Conservation (phyloP, 2,797 vertebrate genomes). For the Coccyzus lansbergi region DNA sequence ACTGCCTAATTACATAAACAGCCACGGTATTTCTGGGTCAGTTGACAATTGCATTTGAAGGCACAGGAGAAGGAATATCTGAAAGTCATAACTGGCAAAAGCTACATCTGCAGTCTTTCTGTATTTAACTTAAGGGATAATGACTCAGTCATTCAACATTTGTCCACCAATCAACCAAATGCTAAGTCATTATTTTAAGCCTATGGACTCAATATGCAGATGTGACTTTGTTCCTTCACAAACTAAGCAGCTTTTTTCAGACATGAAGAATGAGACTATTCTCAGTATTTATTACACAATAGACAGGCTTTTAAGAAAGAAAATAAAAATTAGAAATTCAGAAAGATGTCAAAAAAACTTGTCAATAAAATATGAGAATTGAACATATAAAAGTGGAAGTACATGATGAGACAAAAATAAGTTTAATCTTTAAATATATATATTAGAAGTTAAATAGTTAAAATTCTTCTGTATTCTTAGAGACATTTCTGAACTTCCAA, state of each 20-base stretch:
- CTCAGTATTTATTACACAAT: not conserved
- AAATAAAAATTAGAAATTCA: not conserved
- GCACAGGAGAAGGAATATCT: slow-evolving; percentile 43
- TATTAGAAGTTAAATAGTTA: not conserved
- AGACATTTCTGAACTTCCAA: not conserved
- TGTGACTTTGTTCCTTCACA: slow-evolving; percentile 34
- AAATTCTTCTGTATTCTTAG: not conserved
- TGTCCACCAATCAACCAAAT: slow-evolving; percentile 46
- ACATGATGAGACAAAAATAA: not conserved
- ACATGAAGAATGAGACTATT: not conserved
- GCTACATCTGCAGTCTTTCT: slow-evolving; percentile 51
- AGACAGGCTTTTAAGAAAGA: not conserved
- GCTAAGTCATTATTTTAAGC: slow-evolving; percentile 36
- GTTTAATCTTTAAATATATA: not conserved
- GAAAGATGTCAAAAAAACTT: not conserved
- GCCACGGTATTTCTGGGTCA: slow-evolving; percentile 13
- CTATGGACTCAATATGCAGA: slow-evolving; percentile 38
- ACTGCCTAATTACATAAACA: slow-evolving; percentile 34
- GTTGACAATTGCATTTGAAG: slow-evolving; percentile 13
- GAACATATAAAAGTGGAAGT: not conserved
- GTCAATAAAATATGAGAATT: not conserved
- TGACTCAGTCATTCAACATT: slow-evolving; percentile 61
- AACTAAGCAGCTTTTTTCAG: slow-evolving; percentile 20
- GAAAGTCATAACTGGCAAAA: slow-evolving; percentile 36
- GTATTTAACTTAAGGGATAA: slow-evolving; percentile 53